A percentile compares a stretch with the other conserved stretches of the same genome.
phyloP scores from a whole-genome alignment of 2,888 invertebrate species.

The Ochropleura plecta region DNA sequence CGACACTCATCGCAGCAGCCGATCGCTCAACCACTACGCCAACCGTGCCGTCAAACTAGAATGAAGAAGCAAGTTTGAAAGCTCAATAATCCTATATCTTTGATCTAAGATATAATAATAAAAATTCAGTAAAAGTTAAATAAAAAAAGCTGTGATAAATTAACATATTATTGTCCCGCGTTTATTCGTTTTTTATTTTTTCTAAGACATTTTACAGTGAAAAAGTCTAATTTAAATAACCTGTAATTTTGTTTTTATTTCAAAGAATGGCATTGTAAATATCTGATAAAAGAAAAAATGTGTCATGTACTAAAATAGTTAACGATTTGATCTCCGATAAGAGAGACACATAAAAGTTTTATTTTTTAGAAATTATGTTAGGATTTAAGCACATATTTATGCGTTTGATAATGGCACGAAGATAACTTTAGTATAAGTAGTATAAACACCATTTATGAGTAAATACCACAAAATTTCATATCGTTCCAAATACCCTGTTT shows the following conservation, averaged over 20 bases:
- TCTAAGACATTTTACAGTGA: conserved; percentile 28
- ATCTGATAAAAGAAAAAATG: conserved; percentile 43
- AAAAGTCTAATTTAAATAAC: conserved; percentile 55
- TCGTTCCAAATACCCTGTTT: neutral
- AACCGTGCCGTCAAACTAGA: neutral
- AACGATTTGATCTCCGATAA: conserved; percentile 43
- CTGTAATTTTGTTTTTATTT: conserved; percentile 52
- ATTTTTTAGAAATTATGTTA: conserved; percentile 23
- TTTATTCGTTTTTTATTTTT: conserved; percentile 49
- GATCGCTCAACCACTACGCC: too few relatives aligned
- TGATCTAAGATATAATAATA: conserved; percentile 17
- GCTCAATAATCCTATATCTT: conserved; percentile 34
- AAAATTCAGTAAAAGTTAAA: conserved; percentile 32
- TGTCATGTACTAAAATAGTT: conserved; percentile 39
- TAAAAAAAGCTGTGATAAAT: conserved; percentile 29
- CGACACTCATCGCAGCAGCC: too few relatives aligned
- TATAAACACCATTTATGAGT: neutral
- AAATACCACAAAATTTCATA: conserved; percentile 4
- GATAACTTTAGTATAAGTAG: conserved; percentile 6
- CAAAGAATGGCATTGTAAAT: conserved; percentile 40
- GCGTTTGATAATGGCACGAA: conserved; percentile 3
- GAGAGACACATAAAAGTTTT: conserved; percentile 39
- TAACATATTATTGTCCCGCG: conserved; percentile 41
- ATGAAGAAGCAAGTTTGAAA: conserved; percentile 3
- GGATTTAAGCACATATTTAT: conserved; percentile 31